Conservation (phyloP, 2,113 vertebrate genomes). For the Microtus richardsoni region DNA sequence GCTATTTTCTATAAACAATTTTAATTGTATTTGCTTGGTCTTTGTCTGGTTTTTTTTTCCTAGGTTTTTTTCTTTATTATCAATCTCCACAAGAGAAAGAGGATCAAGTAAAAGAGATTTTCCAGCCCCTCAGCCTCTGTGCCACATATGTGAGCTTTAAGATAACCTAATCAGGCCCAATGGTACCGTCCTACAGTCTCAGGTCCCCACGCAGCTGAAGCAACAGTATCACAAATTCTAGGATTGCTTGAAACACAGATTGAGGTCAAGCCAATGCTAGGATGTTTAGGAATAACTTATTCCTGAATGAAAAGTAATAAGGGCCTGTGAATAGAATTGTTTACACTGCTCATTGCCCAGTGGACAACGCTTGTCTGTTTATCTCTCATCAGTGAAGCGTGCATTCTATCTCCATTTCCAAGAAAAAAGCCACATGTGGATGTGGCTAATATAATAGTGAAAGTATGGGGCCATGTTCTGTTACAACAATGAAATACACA, state of each 20-base stretch:
- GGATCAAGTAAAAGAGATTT: neutral
- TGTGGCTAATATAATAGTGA: no score
- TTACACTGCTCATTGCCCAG: neutral
- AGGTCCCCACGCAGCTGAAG: neutral
- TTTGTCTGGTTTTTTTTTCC: neutral
- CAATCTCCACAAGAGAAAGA: neutral
- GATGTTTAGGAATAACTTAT: neutral
- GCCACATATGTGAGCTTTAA: neutral
- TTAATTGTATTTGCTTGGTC: neutral
- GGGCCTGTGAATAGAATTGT: neutral
- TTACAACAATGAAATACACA: no score
- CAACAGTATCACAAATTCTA: neutral
- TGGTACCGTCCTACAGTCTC: neutral
- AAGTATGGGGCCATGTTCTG: no score
- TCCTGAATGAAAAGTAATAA: neutral
- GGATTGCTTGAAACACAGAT: neutral
- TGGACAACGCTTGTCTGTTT: neutral
- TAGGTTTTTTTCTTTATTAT: no score
- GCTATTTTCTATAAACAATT: neutral
- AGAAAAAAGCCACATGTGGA: neutral
- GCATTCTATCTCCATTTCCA: neutral
- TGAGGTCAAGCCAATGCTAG: neutral
- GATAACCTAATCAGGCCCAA: no score
- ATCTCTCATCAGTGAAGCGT: neutral
- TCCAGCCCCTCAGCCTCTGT: no score